Percentiles rank a stretch among this genome's conserved stretches.
Evolutionary conservation across 2,113 vertebrate species (phyloP).

Genomic region (Pycnonotus jocosus): DNA sequence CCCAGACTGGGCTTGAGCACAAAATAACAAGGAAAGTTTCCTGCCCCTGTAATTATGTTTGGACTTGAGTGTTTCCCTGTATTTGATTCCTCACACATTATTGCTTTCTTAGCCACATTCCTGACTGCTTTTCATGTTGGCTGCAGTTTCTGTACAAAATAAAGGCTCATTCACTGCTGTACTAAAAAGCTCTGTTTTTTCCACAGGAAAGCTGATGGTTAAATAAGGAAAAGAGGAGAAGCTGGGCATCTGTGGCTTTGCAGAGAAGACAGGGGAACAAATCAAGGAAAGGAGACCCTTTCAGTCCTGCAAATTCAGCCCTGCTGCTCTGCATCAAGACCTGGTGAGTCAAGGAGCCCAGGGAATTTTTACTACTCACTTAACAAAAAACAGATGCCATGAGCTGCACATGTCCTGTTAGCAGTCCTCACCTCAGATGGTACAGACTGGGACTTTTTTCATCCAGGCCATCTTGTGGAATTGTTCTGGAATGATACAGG

Average conservation of each 20-base stretch:
- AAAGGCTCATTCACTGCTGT: slow-evolving; percentile 8
- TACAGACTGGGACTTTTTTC: background rate
- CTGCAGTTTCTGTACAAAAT: background rate
- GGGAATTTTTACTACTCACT: slow-evolving; percentile 14
- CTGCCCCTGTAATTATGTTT: background rate
- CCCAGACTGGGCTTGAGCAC: background rate
- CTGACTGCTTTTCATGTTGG: background rate
- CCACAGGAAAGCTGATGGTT: background rate
- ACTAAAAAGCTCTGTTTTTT: background rate
- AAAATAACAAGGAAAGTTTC: background rate
- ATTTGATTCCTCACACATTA: background rate
- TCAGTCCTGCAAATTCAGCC: background rate
- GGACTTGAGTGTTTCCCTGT: background rate
- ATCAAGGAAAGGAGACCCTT: background rate
- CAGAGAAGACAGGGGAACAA: background rate
- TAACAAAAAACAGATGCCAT: slow-evolving; percentile 21
- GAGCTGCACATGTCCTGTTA: background rate
- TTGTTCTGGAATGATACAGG: too few species aligned
- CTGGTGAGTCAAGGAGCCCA: background rate
- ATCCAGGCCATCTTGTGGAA: background rate
- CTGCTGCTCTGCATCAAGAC: background rate
- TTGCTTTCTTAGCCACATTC: slow-evolving; percentile 3
- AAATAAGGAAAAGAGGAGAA: background rate
- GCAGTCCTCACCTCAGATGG: background rate
- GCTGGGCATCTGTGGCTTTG: background rate